Base-by-base conservation (phyloP, 2,888 invertebrate genomes). In the Trisateles emortualis region DNA sequence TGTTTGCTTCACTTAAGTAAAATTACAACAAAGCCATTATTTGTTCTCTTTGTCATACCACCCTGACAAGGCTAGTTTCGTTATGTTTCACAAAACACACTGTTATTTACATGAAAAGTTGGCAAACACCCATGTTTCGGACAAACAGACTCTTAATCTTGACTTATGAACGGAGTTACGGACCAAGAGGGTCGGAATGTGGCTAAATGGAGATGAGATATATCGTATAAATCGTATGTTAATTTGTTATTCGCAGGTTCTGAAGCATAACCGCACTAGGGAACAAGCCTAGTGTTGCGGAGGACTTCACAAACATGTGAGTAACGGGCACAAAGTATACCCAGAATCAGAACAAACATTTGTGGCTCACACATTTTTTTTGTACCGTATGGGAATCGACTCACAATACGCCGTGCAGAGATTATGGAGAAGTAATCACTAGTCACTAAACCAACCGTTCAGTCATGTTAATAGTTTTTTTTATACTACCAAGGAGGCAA, bases 61-160 rank as follows among this genome's bases (percentile, higher is more conserved):
- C 56, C 49, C 62, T 63, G 58, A 66, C 66, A 62, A 49, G 65
- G 64, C 59, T 68, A 69, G 62, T 75, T 76, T 42, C 46, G 50
- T 32, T 59, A 51, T 51, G 33, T 68, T 54, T 61, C 49, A 49
- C 52, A 59, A 64, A 68, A 60, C 59, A 64, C 49, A 57, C 52
- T 59, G 41, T 62, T 66, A 76, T 76, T 76, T 78, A 70, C 74
- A 67, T 58, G 49, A 51, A 64, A 76, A 74, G 73, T 75, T 75
- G 68, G 68, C 68, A 66, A 66, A 68, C 61, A 60, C 45, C 61
- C 59, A 62, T 58, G 43, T 63, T 61, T 59, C 52, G 60, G 56
- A 59, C 62, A 59, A 51, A 53, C 51, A 56, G 57, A 64, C 65
- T 71, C 70, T 67, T 78, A 77, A 77, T 75, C 74, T 72, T 70